Percentiles rank a stretch among this genome's conserved stretches.
Evolutionary conservation across 2,113 vertebrate genomes (phyloP).

Genomic region (Talpa occidentalis): DNA sequence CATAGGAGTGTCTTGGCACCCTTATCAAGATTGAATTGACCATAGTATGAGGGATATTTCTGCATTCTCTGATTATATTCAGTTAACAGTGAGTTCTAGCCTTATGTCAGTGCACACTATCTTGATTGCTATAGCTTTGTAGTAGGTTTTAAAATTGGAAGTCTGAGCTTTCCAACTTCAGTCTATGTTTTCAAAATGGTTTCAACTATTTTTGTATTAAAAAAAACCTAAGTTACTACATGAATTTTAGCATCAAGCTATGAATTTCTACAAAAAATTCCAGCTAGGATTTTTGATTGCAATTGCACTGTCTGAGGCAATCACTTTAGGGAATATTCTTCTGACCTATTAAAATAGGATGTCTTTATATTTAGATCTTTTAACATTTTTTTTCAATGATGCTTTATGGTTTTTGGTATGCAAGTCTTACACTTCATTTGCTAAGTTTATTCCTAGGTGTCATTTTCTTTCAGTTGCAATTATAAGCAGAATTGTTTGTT

Average conservation of each 20-base stretch:
- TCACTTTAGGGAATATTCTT: not conserved
- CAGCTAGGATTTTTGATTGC: not conserved
- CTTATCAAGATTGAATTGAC: not conserved
- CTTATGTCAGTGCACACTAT: not conserved
- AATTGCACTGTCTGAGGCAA: not conserved
- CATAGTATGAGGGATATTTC: not conserved
- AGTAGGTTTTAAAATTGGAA: not conserved
- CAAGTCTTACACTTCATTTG: not conserved
- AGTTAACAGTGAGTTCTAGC: not conserved
- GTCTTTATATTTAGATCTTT: not conserved
- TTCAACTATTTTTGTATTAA: not conserved
- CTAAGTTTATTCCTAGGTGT: not conserved
- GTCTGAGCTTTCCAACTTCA: not conserved
- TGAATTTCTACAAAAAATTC: not conserved
- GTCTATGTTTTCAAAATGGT: conserved; percentile 6
- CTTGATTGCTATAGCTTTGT: not conserved
- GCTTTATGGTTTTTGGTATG: not conserved
- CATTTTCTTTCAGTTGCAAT: not conserved
- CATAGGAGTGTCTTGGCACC: not conserved
- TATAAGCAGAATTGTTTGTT: not conserved
- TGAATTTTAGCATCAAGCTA: conserved; percentile 10
- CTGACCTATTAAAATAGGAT: not conserved
- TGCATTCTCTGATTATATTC: not conserved
- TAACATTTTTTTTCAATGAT: not conserved
- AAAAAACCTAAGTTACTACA: not conserved